Base-by-base conservation (phyloP, 2,797 vertebrate genomes). In the Schizopygopsis pylzovi region DNA sequence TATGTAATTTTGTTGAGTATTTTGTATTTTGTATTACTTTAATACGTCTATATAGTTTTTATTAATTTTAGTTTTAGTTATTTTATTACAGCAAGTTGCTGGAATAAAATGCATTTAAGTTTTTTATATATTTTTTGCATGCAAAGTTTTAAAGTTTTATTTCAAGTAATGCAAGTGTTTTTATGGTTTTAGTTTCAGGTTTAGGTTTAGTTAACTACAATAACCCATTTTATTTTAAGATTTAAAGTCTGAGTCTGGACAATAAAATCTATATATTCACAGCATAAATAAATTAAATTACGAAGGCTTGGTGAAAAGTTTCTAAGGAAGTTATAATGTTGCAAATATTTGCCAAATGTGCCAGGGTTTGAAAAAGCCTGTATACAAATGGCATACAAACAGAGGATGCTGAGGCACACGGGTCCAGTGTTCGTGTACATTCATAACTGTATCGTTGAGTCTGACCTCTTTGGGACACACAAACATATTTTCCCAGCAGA, bases 401-500 rank as follows among this genome's bases (percentile, higher is more conserved):
- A 28, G 15, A 49, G 25, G 15, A 75, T 11, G 45, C 33, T 56
- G 75, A 39, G n/a, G 52, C 18, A 73, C n/a, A 47, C 7, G 4
- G 20, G 33, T 54, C 11, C 45, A 75, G 49, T 63, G 47, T 67
- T 37, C 39, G 67, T 45, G 49, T 49, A 1, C 56, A 8, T 68
- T 71, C 85, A 59, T 80, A 18, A 41, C 45, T 45, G n/a, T 82
- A 43, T 75, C 13, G 8, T 41, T 25, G 6, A 86, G 73, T 47
- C 25, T 83, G 83, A 56, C 11, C n/a, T 65, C 16, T 45, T 28
- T 47, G 9, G 2, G 15, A 20, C 41, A 6, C 18, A 71, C 73
- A 80, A 59, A 16, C 49, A 28, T 33, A 84, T 82, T 90, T 72
- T 88, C 37, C 79, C 75, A 87, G 61, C 86, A 89, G 79, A 88